These are phyloP conservation scores for Chrysodeixis includens DNA, from an alignment of 2,888 invertebrate genomes.

Conservation along the genomic window DNA sequence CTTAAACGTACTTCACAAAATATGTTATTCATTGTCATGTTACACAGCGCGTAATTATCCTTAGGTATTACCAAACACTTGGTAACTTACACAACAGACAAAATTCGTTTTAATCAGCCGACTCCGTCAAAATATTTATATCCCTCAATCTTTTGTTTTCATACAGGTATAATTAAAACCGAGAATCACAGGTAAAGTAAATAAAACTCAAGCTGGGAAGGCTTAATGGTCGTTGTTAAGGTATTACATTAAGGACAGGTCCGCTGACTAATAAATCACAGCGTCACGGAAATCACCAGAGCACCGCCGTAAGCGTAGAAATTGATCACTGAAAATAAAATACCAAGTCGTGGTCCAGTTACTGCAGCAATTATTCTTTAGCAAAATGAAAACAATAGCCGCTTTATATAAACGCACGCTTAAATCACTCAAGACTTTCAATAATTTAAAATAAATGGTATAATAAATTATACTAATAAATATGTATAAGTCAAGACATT, in stretches of 20 bases:
- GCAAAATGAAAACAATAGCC: slow-evolving; percentile 78
- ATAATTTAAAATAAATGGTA: slow-evolving; percentile 77
- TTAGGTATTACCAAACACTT: neutral
- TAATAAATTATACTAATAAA: slow-evolving; percentile 84
- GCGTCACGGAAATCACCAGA: slow-evolving; percentile 68
- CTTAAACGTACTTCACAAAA: neutral
- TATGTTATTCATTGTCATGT: neutral
- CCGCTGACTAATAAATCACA: slow-evolving; percentile 62
- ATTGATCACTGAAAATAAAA: slow-evolving; percentile 75
- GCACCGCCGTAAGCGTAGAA: slow-evolving; percentile 70
- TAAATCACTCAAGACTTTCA: slow-evolving; percentile 77
- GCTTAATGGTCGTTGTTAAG: slow-evolving; percentile 52
- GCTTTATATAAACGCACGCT: slow-evolving; percentile 76
- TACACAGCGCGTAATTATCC: neutral
- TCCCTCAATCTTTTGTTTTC: slow-evolving; percentile 40
- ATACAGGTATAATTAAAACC: slow-evolving; percentile 38
- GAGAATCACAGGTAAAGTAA: slow-evolving; percentile 44
- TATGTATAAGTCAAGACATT: slow-evolving; percentile 78
- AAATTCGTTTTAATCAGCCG: slow-evolving; percentile 11
- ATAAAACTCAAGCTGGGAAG: slow-evolving; percentile 40
- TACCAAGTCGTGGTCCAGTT: slow-evolving; percentile 74
- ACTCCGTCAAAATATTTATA: slow-evolving; percentile 21
- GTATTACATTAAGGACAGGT: slow-evolving; percentile 55
- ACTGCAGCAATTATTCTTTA: slow-evolving; percentile 73
- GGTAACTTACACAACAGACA: neutral